These are phyloP conservation scores for Lasioglossum vierecki DNA, from an alignment of 2,888 invertebrate genomes.

Conservation along the genomic window DNA sequence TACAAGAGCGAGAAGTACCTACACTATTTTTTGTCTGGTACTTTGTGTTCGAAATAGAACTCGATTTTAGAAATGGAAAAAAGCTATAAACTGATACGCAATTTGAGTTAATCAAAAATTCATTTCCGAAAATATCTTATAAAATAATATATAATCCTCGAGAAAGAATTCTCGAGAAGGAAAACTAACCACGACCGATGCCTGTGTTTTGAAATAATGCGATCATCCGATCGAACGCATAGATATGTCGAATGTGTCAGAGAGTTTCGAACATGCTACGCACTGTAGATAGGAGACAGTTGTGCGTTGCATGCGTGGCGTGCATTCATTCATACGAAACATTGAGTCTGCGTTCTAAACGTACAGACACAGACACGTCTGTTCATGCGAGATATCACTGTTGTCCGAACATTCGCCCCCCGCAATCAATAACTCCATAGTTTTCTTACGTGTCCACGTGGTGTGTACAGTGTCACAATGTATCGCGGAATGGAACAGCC, in stretches of 20 bases:
- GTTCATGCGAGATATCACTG: slow-evolving; percentile 20
- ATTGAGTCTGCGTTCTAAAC: not conserved
- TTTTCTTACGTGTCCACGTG: not conserved
- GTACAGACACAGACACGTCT: not conserved
- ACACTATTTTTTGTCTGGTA: not conserved
- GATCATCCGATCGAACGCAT: not conserved
- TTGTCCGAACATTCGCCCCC: slow-evolving; percentile 13
- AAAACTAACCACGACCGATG: not conserved
- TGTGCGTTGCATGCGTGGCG: not conserved
- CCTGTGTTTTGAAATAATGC: not conserved
- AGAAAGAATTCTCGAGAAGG: no score
- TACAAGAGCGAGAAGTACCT: not conserved
- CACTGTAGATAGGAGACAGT: not conserved
- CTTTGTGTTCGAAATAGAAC: no score
- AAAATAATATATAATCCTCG: no score
- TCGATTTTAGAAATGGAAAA: no score
- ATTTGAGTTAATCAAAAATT: no score
- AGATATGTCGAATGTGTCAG: not conserved
- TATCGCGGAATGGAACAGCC: not conserved
- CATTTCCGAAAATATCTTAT: no score
- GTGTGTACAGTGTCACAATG: not conserved
- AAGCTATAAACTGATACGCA: no score
- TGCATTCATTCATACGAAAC: not conserved
- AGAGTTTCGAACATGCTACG: not conserved
- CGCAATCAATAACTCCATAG: slow-evolving; percentile 46